phyloP scores from a whole-genome alignment of 2,113 vertebrate species.

The Melanostigma gelatinosum region DNA sequence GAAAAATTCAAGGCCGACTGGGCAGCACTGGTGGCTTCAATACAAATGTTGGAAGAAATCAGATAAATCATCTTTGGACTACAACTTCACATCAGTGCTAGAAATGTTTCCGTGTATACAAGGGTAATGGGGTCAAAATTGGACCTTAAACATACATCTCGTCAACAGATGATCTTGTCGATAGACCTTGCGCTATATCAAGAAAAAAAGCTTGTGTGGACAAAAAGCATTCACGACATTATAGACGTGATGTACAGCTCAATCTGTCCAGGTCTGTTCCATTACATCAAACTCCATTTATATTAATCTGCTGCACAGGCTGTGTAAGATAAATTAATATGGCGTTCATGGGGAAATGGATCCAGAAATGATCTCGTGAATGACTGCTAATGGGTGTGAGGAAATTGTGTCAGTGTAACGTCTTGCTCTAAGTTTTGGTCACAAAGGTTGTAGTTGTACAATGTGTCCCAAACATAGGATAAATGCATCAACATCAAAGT shows the following conservation, averaged over 20 bases:
- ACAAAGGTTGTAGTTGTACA: no score
- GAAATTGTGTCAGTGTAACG: slow-evolving; percentile 2
- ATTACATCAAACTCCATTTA: slow-evolving; percentile 55
- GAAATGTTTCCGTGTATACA: background rate
- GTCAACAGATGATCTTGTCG: background rate
- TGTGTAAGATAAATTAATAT: slow-evolving; percentile 34
- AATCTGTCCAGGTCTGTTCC: background rate
- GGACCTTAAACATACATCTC: background rate
- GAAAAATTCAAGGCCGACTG: slow-evolving; percentile 41
- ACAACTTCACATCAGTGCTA: background rate
- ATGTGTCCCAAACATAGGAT: background rate
- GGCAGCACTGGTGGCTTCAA: slow-evolving; percentile 34
- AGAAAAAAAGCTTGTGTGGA: background rate
- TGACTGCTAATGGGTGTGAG: slow-evolving; percentile 35
- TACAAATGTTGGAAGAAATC: slow-evolving; percentile 18
- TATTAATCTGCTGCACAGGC: slow-evolving; percentile 39
- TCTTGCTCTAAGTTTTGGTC: background rate
- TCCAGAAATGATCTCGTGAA: slow-evolving; percentile 39
- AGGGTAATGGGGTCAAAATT: background rate
- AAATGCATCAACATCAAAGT: background rate
- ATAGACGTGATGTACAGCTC: slow-evolving; percentile 8
- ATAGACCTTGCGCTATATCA: background rate
- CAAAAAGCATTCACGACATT: background rate
- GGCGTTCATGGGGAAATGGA: slow-evolving; percentile 44
- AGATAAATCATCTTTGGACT: background rate